Evolutionary conservation across 2,113 vertebrate genomes (phyloP), one percentile per base, ranked within the genome.

Genomic region (Myiagra hebetior): DNA sequence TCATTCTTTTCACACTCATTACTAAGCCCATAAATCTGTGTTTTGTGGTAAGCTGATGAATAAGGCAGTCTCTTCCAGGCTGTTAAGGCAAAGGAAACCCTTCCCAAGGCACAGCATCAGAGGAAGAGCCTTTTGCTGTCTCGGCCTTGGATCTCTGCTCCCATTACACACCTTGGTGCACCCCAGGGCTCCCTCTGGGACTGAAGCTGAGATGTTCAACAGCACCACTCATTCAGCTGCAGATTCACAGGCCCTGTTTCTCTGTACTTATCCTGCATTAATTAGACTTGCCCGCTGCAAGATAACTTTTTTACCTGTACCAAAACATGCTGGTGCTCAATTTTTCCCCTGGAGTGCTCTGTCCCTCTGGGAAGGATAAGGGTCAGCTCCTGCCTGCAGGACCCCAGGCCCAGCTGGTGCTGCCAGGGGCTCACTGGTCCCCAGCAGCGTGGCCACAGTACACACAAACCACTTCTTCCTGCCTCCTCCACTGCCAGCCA

Each of bases 11-110:
- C 79, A 87, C 23, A 19, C 46, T 52, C 84, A 74, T 85, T 94
- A 81, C 67, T 68, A 46, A 95, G 63, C 44, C 64, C 82, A 80
- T 87, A 91, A 91, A 95, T 82, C 89, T 92, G 55, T 1, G 65
- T 91, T 94, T 52, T 87, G 23, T 37, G 39, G 75, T 76, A 67
- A 95, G 84, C 64, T 94, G 80, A 62, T 91, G 63, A 91, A 74
- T 68, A 69, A 91, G 80, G 74, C 81, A 70, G 62, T 79, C 81
- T 90, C 89, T 90, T 95, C 89, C 76, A 87, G 55, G 90, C 64
- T 93, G 76, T 41, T 91, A 64, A 67, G 96, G 97, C 87, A 96
- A 89, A 77, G 89, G 65, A 95, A 95, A 64, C 72, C 84, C 79
- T 75, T 89, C 92, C 87, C 79, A 73, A 93, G 86, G 87, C 50